Evolutionary conservation across 2,113 vertebrate genomes (phyloP).

Genomic region (Furnarius figulus): DNA sequence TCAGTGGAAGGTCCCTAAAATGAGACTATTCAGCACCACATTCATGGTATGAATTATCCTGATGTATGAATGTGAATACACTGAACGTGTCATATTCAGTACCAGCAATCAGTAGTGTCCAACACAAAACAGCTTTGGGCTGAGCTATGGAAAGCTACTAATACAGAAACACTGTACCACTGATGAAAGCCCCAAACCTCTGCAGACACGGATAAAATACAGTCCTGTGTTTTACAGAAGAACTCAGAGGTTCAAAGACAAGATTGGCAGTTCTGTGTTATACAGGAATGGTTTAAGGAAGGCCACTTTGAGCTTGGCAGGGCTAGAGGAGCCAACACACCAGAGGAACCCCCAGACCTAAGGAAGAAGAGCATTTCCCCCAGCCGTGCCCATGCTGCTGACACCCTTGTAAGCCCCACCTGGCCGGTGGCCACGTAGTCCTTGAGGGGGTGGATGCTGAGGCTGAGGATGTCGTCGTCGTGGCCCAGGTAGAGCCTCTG

Average conservation of each 20-base stretch:
- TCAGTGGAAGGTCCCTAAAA: not conserved
- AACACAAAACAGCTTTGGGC: not conserved
- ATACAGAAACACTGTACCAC: not conserved
- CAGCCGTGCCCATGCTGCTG: too few relatives aligned
- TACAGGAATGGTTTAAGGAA: not conserved
- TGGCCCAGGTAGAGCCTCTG: conserved; percentile 95
- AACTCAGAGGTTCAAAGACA: not conserved
- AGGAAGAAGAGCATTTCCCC: not conserved
- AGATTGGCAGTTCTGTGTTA: not conserved
- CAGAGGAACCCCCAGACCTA: not conserved
- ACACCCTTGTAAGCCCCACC: conserved; percentile 59
- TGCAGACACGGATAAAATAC: not conserved
- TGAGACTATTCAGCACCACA: not conserved
- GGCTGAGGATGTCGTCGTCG: conserved; percentile 92
- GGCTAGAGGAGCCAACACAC: not conserved
- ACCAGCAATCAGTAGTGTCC: not conserved
- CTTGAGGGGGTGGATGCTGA: conserved; percentile 90
- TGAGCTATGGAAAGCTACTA: not conserved
- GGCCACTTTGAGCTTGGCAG: not conserved
- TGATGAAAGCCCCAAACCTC: not conserved
- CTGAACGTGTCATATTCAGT: not conserved
- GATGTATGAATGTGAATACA: not conserved
- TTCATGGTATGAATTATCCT: not conserved
- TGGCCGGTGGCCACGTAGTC: conserved; percentile 92
- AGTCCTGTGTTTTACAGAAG: not conserved